phyloP scores from a whole-genome alignment of 2,113 vertebrate genomes.

The Gambusia holbrooki region DNA sequence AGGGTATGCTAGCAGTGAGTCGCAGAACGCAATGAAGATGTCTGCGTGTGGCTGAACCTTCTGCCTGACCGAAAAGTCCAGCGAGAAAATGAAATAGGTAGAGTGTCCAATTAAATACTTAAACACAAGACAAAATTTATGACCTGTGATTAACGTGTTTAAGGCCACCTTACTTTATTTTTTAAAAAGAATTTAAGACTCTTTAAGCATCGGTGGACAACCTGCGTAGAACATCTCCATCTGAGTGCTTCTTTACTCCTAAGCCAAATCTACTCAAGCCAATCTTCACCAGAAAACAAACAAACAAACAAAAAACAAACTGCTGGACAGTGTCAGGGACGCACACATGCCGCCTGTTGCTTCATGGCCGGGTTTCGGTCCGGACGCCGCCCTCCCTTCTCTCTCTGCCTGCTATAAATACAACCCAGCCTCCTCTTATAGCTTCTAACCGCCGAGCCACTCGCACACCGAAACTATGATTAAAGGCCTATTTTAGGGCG shows the following conservation, averaged over 20 bases:
- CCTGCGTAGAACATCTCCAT: background rate
- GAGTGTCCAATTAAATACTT: too few relatives aligned
- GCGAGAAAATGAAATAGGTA: too few relatives aligned
- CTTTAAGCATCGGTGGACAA: too few relatives aligned
- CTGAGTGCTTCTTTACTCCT: conserved; percentile 2
- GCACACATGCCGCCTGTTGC: conserved; percentile 15
- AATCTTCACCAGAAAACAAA: conserved; percentile 7
- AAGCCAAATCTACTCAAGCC: background rate
- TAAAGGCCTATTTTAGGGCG: conserved; percentile 80
- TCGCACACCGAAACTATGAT: conserved; percentile 78
- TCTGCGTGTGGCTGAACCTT: too few relatives aligned
- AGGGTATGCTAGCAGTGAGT: too few relatives aligned
- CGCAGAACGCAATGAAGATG: too few relatives aligned
- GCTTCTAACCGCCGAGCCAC: conserved; percentile 72
- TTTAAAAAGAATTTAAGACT: too few relatives aligned
- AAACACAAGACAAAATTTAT: too few relatives aligned
- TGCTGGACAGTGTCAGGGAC: background rate
- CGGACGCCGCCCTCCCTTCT: conserved; percentile 44
- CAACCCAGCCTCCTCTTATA: conserved; percentile 76
- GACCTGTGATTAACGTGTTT: too few relatives aligned
- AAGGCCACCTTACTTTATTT: too few relatives aligned
- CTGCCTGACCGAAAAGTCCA: too few relatives aligned
- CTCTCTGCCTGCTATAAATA: conserved; percentile 78
- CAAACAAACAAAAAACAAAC: conserved; percentile 4
- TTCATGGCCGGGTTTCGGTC: conserved; percentile 41